phyloP scores from a whole-genome alignment of 2,113 vertebrate genomes.

The Cyprinodon variegatus region DNA sequence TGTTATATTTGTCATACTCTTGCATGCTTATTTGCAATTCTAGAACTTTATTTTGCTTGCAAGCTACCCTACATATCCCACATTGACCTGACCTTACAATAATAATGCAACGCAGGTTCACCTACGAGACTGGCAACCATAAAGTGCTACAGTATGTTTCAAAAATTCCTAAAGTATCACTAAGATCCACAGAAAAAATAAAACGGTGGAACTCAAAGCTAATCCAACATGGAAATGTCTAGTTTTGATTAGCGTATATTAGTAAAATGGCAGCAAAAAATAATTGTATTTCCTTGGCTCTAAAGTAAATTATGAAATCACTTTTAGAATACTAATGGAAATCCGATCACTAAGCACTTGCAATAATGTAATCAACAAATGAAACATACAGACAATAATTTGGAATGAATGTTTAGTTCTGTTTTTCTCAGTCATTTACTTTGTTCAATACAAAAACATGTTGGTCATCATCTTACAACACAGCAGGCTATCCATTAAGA shows the following conservation, averaged over 20 bases:
- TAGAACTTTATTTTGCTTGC: not conserved
- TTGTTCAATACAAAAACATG: conserved; percentile 71
- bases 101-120: not conserved
- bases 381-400: conserved; percentile 45
- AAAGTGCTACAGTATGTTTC: not conserved
- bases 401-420: conserved; percentile 32
- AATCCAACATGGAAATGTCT: not conserved
- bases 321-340: conserved; percentile 10
- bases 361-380: conserved; percentile 59
- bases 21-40: not conserved
- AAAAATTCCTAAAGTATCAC: conserved; percentile 4
- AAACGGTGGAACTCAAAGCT: too few species aligned
- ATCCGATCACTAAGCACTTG: conserved; percentile 35
- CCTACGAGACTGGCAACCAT: not conserved
- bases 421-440: conserved; percentile 68
- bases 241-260: conserved; percentile 4
- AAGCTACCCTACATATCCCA: too few species aligned
- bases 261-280: not conserved
- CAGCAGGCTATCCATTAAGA: conserved; percentile 80
- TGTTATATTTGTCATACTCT: not conserved
- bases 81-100: not conserved
- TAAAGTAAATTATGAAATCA: conserved; percentile 8
- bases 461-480: conserved; percentile 72
- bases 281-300: conserved; percentile 29
- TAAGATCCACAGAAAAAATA: too few species aligned